phyloP scores from a whole-genome alignment of 2,113 vertebrate genomes.

The Theristicus caerulescens region DNA sequence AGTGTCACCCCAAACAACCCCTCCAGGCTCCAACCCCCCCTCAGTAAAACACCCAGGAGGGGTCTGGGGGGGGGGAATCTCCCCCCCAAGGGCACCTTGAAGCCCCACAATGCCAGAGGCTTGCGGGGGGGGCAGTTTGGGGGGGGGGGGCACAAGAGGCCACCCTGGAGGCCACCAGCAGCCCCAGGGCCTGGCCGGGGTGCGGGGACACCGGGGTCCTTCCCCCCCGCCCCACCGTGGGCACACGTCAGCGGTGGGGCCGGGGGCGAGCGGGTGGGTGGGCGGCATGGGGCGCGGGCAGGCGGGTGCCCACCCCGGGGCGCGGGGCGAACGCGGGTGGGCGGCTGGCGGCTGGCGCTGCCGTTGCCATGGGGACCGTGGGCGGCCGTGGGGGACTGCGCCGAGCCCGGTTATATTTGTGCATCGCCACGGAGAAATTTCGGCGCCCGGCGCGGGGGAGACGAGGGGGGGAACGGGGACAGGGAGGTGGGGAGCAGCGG shows the following conservation, averaged over 20 bases:
- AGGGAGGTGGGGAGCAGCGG: neutral
- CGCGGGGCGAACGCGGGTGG: neutral
- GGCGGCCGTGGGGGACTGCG: neutral
- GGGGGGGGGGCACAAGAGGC: too few relatives aligned
- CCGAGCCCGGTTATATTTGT: neutral
- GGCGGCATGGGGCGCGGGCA: neutral
- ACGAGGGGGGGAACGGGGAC: neutral
- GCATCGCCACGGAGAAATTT: neutral
- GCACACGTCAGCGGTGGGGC: neutral
- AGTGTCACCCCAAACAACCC: neutral
- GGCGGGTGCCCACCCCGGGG: neutral
- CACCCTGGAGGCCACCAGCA: neutral
- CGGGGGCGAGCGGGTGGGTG: neutral
- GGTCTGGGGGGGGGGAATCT: neutral
- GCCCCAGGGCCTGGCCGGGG: neutral
- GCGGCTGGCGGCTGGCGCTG: neutral
- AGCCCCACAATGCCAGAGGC: neutral
- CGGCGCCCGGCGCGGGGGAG: neutral
- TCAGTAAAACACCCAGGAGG: neutral
- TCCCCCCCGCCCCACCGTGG: neutral
- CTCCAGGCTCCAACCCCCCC: neutral
- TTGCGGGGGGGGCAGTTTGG: neutral
- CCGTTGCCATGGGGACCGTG: conserved; percentile 20
- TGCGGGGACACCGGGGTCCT: neutral
- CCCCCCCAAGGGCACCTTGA: neutral